These are phyloP conservation scores for Drosophila nasuta DNA, from an alignment of 1,140 invertebrate genomes.

Conservation along the genomic window DNA sequence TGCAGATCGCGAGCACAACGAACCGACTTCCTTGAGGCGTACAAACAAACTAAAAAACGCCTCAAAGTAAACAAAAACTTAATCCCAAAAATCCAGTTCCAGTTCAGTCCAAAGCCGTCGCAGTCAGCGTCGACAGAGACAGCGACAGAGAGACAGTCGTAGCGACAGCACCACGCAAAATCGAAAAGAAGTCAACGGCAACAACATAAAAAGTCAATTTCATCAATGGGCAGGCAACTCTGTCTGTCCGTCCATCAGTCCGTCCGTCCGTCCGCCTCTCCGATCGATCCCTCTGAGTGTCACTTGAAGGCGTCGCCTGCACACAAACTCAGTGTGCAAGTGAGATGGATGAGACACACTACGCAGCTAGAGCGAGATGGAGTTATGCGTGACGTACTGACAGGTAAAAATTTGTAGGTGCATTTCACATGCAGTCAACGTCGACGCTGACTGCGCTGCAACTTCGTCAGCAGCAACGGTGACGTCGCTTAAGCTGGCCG, in stretches of 20 bases:
- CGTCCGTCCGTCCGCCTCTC: background rate
- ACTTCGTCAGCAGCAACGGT: background rate
- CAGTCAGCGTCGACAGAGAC: constrained; percentile 32
- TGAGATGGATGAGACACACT: constrained; percentile 11
- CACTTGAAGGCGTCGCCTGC: constrained; percentile 66
- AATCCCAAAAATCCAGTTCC: constrained; percentile 83
- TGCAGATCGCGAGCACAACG: constrained; percentile 50
- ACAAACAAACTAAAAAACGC: constrained; percentile 84
- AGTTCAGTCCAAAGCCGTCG: constrained; percentile 38
- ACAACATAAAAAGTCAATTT: constrained; percentile 85
- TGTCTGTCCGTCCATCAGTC: constrained; percentile 4
- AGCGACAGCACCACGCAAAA: constrained; percentile 56
- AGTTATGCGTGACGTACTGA: constrained; percentile 49
- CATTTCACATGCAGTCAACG: constrained; percentile 44
- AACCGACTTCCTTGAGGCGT: constrained; percentile 80
- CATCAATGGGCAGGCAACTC: constrained; percentile 73
- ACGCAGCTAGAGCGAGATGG: constrained; percentile 24
- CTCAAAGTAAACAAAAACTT: constrained; percentile 84
- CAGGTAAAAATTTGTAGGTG: constrained; percentile 82
- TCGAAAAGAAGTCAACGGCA: constrained; percentile 72
- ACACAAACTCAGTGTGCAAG: constrained; percentile 42
- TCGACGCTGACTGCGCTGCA: constrained; percentile 20
- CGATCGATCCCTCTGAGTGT: constrained; percentile 36
- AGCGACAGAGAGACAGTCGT: constrained; percentile 8
- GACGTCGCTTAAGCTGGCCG: constrained; percentile 20